These are phyloP conservation scores for Oscheius sp. DNA, from an alignment of 2,888 invertebrate species.

Conservation along the genomic window DNA sequence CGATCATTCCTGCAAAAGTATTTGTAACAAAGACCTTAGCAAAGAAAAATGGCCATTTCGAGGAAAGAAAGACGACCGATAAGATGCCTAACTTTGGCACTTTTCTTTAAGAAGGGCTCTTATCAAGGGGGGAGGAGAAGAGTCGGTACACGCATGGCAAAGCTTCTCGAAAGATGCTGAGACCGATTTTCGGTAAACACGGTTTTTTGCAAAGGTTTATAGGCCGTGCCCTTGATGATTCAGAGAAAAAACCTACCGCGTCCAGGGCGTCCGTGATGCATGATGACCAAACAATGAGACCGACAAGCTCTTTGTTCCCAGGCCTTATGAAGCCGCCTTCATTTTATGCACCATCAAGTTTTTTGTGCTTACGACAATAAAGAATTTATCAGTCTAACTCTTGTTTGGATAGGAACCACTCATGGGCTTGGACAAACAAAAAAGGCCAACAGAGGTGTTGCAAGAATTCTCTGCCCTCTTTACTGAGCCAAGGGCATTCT, in stretches of 20 bases:
- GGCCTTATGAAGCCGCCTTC: constrained; percentile 13
- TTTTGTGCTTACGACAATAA: constrained; percentile 19
- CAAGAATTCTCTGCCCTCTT: too few species aligned
- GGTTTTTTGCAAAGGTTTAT: not conserved
- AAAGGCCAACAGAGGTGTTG: too few species aligned
- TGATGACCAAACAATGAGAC: not conserved
- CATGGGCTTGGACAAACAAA: too few species aligned
- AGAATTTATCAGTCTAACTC: constrained; percentile 12
- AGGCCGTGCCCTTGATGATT: too few species aligned
- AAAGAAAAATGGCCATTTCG: not conserved
- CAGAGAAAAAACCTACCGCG: not conserved
- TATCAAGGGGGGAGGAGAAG: too few species aligned
- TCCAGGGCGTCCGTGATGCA: constrained; percentile 12
- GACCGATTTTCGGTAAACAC: not conserved
- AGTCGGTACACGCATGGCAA: too few species aligned
- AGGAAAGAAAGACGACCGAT: not conserved
- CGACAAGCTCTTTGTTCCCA: not conserved
- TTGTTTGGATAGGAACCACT: constrained; percentile 12
- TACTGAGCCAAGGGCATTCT: too few species aligned
- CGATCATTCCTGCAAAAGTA: constrained; percentile 41
- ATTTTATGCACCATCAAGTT: constrained; percentile 19
- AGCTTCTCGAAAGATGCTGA: not conserved
- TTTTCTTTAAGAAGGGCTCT: too few species aligned
- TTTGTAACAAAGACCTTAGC: not conserved
- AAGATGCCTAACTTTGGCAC: not conserved